Base-by-base conservation (phyloP, 1,140 invertebrate genomes). In the Drosophila busckii region DNA sequence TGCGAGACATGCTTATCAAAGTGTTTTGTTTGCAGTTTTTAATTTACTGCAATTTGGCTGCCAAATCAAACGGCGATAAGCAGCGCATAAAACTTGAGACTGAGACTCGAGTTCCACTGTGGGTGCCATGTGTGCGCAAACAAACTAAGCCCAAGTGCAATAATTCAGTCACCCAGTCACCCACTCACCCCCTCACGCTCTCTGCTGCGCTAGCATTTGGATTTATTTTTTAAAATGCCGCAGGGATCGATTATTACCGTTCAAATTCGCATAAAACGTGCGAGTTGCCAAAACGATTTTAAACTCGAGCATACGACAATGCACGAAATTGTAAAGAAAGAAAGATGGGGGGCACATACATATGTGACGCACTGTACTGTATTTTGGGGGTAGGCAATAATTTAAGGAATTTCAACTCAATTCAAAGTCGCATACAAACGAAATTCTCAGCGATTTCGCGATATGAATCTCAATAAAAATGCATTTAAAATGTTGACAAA, bases 201-300 rank as follows among this genome's bases (percentile, higher is more conserved):
- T 9, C 20, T 31, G 32, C 9, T 19, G n/a, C 15, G 13, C 16
- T 62, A 34, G 19, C 59, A 70, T 66, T 82, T 82, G 75, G 84
- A 86, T 86, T 86, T 86, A 84, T 84, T 86, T 86, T 85, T 86
- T 86, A 86, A 86, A 86, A 86, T 86, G 84, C 84, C 84, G 85
- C 84, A 83, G 84, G 84, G 84, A 86, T 86, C 84, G 84, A 86
- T 86, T 86, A 86, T 86, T 86, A 80, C 84, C 84, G 84, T 84
- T 86, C 84, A 86, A 86, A 86, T 86, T 86, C 84, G 75, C 76
- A 86, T 86, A 86, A 86, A 86, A 86, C 84, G 84, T 86, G 84
- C 84, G 65, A 67, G 70, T 62, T 80, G 69, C 65, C 69, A 64
- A 64, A 71, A 50, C 75, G 75, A 69, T 82, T 80, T 80, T 73